phyloP scores from a whole-genome alignment of 92 coral and sea anemone species.

The Porites lobata region DNA sequence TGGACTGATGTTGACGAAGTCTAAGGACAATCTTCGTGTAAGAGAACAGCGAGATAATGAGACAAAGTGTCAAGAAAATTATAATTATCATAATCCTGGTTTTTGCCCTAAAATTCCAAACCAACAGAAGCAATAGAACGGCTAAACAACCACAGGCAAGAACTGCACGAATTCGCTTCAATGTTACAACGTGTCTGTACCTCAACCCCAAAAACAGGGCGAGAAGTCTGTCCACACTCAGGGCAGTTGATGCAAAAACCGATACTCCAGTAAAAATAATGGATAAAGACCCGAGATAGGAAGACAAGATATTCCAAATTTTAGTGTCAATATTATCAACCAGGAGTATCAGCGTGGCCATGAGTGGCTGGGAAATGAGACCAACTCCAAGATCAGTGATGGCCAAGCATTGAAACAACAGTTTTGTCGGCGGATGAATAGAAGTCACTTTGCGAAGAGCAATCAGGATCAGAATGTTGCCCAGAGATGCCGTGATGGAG shows the following conservation, averaged over 20 bases:
- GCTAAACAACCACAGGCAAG: not conserved
- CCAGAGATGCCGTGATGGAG: too few relatives aligned
- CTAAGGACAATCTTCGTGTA: not conserved
- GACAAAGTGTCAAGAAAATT: not conserved
- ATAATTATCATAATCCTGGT: too few relatives aligned
- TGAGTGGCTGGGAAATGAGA: too few relatives aligned
- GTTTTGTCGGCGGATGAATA: too few relatives aligned
- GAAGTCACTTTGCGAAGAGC: too few relatives aligned
- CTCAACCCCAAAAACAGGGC: not conserved
- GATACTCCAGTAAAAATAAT: too few relatives aligned
- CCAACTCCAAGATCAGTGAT: too few relatives aligned
- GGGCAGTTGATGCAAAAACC: too few relatives aligned
- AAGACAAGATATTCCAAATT: not conserved
- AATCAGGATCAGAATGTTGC: too few relatives aligned
- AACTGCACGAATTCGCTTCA: not conserved
- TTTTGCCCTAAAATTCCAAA: not conserved
- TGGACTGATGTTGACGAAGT: not conserved
- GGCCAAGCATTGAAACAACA: too few relatives aligned
- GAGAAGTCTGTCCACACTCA: too few relatives aligned
- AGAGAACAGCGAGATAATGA: not conserved
- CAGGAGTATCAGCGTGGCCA: not conserved
- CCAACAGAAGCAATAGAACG: not conserved
- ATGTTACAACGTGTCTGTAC: slow-evolving; percentile 15
- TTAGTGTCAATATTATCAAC: not conserved
- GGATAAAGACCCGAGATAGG: too few relatives aligned